These are phyloP conservation scores for Mus spretus DNA, from an alignment of 2,797 vertebrate species.

Conservation along the genomic window DNA sequence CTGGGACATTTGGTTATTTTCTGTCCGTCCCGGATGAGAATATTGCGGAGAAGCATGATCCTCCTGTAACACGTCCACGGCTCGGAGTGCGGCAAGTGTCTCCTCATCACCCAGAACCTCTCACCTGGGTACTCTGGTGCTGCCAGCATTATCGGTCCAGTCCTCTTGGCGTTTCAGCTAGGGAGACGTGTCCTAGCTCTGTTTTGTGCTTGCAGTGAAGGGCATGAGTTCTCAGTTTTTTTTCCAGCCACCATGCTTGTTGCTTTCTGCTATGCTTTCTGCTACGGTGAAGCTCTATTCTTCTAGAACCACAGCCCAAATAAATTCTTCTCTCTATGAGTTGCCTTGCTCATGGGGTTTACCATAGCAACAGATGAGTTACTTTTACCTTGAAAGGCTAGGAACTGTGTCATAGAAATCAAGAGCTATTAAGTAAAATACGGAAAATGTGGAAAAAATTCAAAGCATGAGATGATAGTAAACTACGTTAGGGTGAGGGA, in stretches of 20 bases:
- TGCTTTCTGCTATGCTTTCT: not conserved
- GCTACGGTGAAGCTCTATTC: not conserved
- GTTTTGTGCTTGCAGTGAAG: too few relatives aligned
- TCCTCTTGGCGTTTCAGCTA: too few relatives aligned
- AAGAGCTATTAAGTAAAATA: not conserved
- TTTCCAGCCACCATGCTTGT: not conserved
- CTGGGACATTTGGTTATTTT: too few relatives aligned
- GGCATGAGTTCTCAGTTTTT: not conserved
- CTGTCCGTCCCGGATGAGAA: too few relatives aligned
- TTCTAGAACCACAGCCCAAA: not conserved
- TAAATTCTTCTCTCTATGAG: not conserved
- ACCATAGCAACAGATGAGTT: not conserved
- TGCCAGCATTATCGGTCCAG: too few relatives aligned
- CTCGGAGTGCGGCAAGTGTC: too few relatives aligned
- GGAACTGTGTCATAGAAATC: not conserved
- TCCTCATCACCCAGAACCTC: too few relatives aligned
- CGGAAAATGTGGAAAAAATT: not conserved
- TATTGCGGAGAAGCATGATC: too few relatives aligned
- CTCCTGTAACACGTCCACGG: too few relatives aligned
- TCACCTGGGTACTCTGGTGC: too few relatives aligned
- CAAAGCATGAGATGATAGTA: not conserved
- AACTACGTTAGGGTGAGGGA: not conserved
- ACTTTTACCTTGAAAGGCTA: not conserved
- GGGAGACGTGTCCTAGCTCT: too few relatives aligned
- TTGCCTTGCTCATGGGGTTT: not conserved